Evolutionary conservation across 2,888 invertebrate genomes (phyloP), one percentile per base, ranked within the genome.

Genomic region (Drosophila bunnanda): DNA sequence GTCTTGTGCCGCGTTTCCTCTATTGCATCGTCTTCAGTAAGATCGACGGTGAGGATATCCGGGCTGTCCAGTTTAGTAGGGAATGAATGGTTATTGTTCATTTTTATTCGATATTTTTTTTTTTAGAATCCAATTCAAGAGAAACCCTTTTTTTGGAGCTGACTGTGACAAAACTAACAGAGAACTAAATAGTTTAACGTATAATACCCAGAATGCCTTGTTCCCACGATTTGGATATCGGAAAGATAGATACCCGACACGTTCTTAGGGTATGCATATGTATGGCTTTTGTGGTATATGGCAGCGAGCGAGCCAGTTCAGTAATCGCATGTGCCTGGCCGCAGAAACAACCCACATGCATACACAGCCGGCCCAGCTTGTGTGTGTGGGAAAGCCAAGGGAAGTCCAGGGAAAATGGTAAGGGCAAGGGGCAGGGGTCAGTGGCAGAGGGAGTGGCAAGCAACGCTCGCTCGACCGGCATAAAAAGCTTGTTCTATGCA

Each of bases 401-500:
- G 9, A 46, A 36, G 17, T 25, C 8, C 44, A 30, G 50, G 28
- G 25, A 6, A 46, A 25, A 55, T 36, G 55, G 32, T 32, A 15
- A 22, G 32, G 32, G 50, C 17, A 22, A 10, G 12, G 57, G 36
- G 20, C 32, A 39, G 46, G 48, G 67, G 70, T 67, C 67, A 67
- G 67, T 32, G 56, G 69, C 72, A 65, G 79, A 59, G 54, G 71
- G 64, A 72, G 79, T 69, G 54, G 69, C 61, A 38, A 69, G 61
- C 70, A 60, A 68, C 58, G 46, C 28, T 30, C 67, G 69, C 59
- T 81, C 81, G 75, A 38, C 72, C 53, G 68, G 75, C 67, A 84
- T 83, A 83, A 83, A 83, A 83, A 81, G 89, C 89, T 75, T 89
- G 88, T 78, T 85, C 88, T 79, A 84, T 84, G 88, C 84, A 84